These are phyloP conservation scores for Gambusia affinis DNA, from an alignment of 2,113 vertebrate species.

Conservation along the genomic window DNA sequence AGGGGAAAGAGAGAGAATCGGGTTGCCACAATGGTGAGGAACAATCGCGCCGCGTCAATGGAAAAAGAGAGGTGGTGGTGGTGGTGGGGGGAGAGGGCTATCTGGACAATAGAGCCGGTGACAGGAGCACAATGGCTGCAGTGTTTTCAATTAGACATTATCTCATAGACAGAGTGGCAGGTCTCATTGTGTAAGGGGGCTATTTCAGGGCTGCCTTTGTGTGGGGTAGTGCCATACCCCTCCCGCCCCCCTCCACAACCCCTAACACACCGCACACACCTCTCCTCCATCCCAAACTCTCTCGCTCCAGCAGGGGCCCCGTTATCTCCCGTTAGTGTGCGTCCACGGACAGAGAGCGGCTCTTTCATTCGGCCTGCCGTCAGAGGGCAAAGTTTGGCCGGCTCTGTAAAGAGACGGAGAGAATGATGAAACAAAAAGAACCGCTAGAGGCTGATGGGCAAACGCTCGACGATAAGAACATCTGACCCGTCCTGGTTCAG, in stretches of 20 bases:
- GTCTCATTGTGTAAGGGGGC: conserved; percentile 89
- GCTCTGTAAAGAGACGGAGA: conserved; percentile 3
- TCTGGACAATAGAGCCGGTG: conserved; percentile 97
- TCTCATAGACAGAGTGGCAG: conserved; percentile 99
- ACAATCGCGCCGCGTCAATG: conserved; percentile 98
- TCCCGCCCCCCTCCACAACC: conserved; percentile 55
- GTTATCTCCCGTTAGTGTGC: conserved; percentile 58
- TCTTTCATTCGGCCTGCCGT: conserved; percentile 62
- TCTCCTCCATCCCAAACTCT: conserved; percentile 79
- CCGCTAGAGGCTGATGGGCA: background rate
- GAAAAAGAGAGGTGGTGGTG: conserved; percentile 79
- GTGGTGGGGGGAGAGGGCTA: conserved; percentile 64
- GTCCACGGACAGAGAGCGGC: conserved; percentile 40
- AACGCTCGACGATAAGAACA: background rate
- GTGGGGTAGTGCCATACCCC: conserved; percentile 88
- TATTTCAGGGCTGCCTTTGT: conserved; percentile 99
- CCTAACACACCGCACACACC: conserved; percentile 75
- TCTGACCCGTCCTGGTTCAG: conserved; percentile 6
- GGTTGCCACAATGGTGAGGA: conserved; percentile 97
- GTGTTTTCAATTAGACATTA: conserved; percentile 99
- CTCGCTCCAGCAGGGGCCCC: conserved; percentile 50
- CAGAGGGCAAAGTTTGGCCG: conserved; percentile 52
- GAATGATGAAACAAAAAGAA: background rate
- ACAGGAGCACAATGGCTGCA: conserved; percentile 97
- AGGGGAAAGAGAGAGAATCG: conserved; percentile 64